Base-by-base conservation (phyloP, 2,888 invertebrate genomes). In the Microctonus brassicae region DNA sequence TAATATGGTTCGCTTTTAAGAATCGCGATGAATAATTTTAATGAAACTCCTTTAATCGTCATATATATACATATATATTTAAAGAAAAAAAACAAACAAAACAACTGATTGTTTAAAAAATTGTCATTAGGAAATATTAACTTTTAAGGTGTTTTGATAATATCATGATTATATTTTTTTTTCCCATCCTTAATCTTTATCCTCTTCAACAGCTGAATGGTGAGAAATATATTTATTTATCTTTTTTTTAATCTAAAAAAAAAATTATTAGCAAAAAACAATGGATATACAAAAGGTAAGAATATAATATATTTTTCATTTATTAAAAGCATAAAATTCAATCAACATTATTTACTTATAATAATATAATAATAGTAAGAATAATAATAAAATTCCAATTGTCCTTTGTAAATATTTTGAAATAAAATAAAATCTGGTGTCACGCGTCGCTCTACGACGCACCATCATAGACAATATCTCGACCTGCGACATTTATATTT, bases 401-500 rank as follows among this genome's bases (percentile, higher is more conserved):
- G 55, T 70, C 70, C 70, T 42, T 70, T 57, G 58, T 60, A 34
- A 60, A 65, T 53, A 17, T 36, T 61, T 61, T 61, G 52, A 61
- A 39, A 55, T 65, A 53, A 66, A 66, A 66, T 53, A 66, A 47
- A 61, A 53, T 58, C 47, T 53, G 65, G 33, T 60, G 60, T 22
- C 29, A 26, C 74, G 78, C 78, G 77, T 76, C 78, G 79, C 75
- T 83, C 79, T 42, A 58, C 67, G 33, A 72, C 67, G 76, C 80
- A 77, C 80, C 81, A 79, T 78, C 80, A 80, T 80, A 77, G 77
- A 77, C 76, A 74, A 75, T 76, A 75, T 77, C 78, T 76, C 80
- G 79, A 84, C 84, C 84, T 85, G 82, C 81, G 84, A 83, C 82
- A 85, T 85, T 85, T 83, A 84, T 81, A 81, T 81, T 81, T 75